Percentiles rank a stretch among this genome's conserved stretches.
Evolutionary conservation across 2,113 vertebrate genomes (phyloP).

Genomic region (Butastur rufipennis): DNA sequence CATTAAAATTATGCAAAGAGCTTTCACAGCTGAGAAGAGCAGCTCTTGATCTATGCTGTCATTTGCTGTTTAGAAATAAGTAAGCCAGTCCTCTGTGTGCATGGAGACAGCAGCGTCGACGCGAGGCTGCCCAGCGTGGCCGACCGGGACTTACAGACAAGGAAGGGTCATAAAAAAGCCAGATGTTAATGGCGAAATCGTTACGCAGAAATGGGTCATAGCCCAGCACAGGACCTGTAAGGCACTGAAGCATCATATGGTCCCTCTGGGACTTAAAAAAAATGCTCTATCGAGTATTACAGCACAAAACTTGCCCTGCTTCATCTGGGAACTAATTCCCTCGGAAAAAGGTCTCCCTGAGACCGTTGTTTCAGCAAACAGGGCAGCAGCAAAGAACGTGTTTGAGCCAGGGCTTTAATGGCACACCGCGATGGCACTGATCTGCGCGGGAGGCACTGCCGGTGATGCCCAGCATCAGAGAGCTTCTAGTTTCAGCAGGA

Average conservation of each 20-base stretch:
- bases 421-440: not conserved
- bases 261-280: not conserved
- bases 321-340: not conserved
- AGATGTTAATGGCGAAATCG: not conserved
- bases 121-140: not conserved
- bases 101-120: fast-evolving
- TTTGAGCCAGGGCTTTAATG: not conserved
- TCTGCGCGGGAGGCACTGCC: not conserved
- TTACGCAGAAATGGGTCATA: not conserved
- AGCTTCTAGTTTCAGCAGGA: not conserved
- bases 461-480: not conserved
- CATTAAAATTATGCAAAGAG: not conserved
- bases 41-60: not conserved
- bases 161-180: not conserved
- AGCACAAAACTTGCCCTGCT: not conserved
- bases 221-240: not conserved
- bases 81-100: not conserved
- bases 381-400: not conserved
- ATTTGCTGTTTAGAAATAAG: not conserved
- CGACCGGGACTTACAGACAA: not conserved
- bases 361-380: not conserved
- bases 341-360: not conserved
- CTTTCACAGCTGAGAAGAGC: not conserved
- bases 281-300: not conserved
- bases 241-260: not conserved